phyloP scores from a whole-genome alignment of 2,888 invertebrate genomes.

The Laothoe populi region DNA sequence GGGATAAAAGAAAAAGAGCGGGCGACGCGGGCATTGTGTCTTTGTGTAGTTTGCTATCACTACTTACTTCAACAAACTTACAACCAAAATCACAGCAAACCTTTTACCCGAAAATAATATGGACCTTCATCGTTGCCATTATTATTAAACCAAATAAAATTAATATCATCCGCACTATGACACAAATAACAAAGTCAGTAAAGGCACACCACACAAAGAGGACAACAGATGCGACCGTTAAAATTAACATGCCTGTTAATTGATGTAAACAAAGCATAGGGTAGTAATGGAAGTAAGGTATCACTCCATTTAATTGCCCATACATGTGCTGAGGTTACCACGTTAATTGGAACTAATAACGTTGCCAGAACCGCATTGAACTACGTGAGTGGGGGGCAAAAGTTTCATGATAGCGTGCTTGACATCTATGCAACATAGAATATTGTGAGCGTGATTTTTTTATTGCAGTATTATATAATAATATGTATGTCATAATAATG shows the following conservation, averaged over 20 bases:
- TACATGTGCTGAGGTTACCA: conserved; percentile 80
- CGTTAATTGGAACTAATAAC: conserved; percentile 82
- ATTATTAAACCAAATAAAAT: conserved; percentile 39
- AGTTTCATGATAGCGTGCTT: neutral
- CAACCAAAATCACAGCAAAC: neutral
- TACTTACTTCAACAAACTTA: no score
- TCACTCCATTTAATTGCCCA: conserved; percentile 82
- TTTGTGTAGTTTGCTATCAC: no score
- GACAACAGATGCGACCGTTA: conserved; percentile 65
- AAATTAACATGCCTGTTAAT: conserved; percentile 78
- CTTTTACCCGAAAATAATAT: neutral
- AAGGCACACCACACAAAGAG: conserved; percentile 53
- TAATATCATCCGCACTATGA: conserved; percentile 41
- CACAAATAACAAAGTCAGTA: conserved; percentile 45
- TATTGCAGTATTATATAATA: no score
- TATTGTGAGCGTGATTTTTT: neutral
- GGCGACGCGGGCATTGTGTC: no score
- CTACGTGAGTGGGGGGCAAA: conserved; percentile 42
- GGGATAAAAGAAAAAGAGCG: no score
- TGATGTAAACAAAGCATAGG: conserved; percentile 78
- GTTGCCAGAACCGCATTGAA: conserved; percentile 66
- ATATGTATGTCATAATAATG: no score
- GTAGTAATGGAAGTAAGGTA: conserved; percentile 82
- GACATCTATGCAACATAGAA: neutral
- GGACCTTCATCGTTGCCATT: conserved; percentile 27